Conservation (phyloP, 2,797 vertebrate genomes). For the Lacerta viridis region DNA sequence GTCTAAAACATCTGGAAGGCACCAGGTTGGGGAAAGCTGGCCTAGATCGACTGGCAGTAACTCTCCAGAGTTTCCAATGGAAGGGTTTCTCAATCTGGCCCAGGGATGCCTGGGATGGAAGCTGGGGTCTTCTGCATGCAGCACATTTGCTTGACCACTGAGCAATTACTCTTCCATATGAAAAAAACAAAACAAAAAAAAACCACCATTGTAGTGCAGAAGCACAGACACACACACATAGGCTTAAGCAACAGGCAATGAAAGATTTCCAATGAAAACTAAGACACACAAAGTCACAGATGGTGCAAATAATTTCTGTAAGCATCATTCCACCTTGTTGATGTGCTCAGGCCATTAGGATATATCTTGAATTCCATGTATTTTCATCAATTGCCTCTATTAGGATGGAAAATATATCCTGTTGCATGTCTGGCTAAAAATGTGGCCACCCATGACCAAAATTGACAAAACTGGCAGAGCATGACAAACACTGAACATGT, state of each 20-base stretch:
- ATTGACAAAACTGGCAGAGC: conserved; percentile 27
- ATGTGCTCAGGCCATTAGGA: conserved; percentile 22
- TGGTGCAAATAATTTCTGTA: conserved; percentile 42
- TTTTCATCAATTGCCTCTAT: conserved; percentile 57
- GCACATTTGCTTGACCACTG: neutral
- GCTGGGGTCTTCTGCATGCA: neutral
- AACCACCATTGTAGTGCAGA: neutral
- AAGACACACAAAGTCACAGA: conserved; percentile 3
- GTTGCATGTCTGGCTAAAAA: conserved; percentile 54
- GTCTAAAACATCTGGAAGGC: too few species aligned
- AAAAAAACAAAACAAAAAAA: too few species aligned
- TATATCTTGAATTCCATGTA: conserved; percentile 33
- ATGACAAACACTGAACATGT: conserved; percentile 39
- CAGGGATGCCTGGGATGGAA: neutral
- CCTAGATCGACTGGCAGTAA: too few species aligned
- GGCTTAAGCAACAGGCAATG: conserved; percentile 9
- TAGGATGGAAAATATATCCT: conserved; percentile 44
- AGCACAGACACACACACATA: neutral
- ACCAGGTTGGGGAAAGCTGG: too few species aligned
- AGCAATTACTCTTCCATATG: neutral
- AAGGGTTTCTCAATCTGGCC: neutral
- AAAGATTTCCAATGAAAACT: conserved; percentile 39
- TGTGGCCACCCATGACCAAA: conserved; percentile 38
- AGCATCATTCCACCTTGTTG: conserved; percentile 42
- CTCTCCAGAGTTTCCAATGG: too few species aligned